phyloP scores from a whole-genome alignment of 2,888 invertebrate genomes.

The Tiphia femorata region DNA sequence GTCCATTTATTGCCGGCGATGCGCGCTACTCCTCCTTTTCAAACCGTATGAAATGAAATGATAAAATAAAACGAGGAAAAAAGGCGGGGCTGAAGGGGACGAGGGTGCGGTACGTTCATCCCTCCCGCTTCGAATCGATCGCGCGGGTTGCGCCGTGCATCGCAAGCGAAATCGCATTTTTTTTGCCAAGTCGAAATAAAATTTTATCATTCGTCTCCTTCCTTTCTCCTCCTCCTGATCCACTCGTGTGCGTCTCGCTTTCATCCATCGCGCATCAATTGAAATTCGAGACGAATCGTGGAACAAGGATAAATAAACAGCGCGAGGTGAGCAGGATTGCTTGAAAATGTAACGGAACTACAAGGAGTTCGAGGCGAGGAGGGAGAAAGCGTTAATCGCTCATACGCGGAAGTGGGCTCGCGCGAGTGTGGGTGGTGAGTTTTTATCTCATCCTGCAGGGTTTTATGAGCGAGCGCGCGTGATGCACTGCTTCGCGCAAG shows the following conservation, averaged over 20 bases:
- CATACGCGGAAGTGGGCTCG: no score
- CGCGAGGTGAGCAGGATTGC: slow-evolving; percentile 7
- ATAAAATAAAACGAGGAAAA: no score
- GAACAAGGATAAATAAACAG: background rate
- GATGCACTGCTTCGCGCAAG: slow-evolving; percentile 12
- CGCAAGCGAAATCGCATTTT: background rate
- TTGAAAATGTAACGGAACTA: slow-evolving; percentile 4
- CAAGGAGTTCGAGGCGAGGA: slow-evolving; percentile 6
- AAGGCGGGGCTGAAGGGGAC: no score
- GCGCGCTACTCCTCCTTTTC: background rate
- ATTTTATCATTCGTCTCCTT: background rate
- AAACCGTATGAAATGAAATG: no score
- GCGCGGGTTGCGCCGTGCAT: background rate
- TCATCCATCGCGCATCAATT: background rate
- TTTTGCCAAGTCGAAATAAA: background rate
- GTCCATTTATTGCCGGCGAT: background rate
- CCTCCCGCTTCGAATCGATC: background rate
- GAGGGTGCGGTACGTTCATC: no score
- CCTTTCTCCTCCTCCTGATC: no score
- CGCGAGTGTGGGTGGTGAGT: no score
- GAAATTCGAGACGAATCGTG: background rate
- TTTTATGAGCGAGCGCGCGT: slow-evolving; percentile 28
- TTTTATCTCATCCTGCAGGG: background rate
- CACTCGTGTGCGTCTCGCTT: no score
- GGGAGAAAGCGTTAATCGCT: no score